Evolutionary conservation across 2,888 invertebrate genomes (phyloP), one percentile per base, ranked within the genome.

Genomic region (Cetonia aurata): DNA sequence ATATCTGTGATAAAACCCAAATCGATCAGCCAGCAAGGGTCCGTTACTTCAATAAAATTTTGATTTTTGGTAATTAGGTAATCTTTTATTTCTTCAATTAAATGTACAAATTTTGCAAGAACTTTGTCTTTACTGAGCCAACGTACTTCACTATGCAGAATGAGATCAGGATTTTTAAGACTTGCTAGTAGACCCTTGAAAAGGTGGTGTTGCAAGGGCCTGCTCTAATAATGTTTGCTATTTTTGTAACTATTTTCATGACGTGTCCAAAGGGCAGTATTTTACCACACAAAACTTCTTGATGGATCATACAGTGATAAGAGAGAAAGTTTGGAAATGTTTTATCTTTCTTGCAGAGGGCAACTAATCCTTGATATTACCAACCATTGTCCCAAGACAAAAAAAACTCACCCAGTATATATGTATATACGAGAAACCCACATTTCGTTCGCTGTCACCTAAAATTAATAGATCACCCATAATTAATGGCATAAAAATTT

Each of bases 1-100:
- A 75, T 72, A 60, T 76, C 71, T 70, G 74, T 73, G 50, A 75
- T 50, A 71, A 73, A 73, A 48, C 71, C 72, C 52, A 75, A 67
- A 66, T 76, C 73, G 25, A 75, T 44, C 60, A 75, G 68, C 74
- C 74, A 75, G 66, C 71, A 66, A 59, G 41, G 41, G 65, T 75
- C 53, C 56, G 65, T 52, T 74, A 75, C 46, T 70, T 74, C 70
- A 65, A 53, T 33, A 33, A 73, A 72, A 53, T 46, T 72, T 76
- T 56, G 41, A 56, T 46, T 59, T 72, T 71, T 76, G 19, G 56
- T 10, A 19, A 46, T 55, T 10, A 75, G 19, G 70, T 71, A 70
- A 33, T 59, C 52, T 57, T 73, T 74, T 70, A 74, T 72, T 72
- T 74, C 33, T 70, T 50, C 66, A 55, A 74, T 57, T 53, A 75